Evolutionary conservation across 2,113 vertebrate species (phyloP).

Genomic region (Channa maculata): DNA sequence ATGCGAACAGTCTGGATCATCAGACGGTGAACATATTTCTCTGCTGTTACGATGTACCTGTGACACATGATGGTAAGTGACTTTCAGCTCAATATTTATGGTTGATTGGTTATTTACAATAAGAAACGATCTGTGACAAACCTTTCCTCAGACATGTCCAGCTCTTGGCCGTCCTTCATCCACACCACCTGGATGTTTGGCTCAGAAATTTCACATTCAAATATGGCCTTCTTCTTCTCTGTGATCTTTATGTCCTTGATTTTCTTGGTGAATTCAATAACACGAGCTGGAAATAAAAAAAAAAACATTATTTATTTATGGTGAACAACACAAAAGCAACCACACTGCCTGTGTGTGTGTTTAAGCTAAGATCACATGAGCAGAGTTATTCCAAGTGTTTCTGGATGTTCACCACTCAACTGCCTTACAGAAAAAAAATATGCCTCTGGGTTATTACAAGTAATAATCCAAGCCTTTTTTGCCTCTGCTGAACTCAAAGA

Average conservation of each 20-base stretch:
- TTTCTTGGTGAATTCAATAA: slow-evolving; percentile 98
- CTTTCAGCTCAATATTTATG: background rate
- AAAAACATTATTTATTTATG: too few relatives aligned
- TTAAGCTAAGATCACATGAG: too few relatives aligned
- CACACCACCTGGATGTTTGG: slow-evolving; percentile 94
- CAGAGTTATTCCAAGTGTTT: too few relatives aligned
- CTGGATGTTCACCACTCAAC: too few relatives aligned
- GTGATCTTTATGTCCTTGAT: slow-evolving; percentile 98
- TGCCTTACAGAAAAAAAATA: too few relatives aligned
- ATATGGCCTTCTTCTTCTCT: slow-evolving; percentile 95
- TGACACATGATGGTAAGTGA: background rate
- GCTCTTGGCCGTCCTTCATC: slow-evolving; percentile 97
- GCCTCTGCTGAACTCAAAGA: too few relatives aligned
- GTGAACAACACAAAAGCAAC: too few relatives aligned
- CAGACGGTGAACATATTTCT: slow-evolving; percentile 93
- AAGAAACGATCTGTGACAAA: slow-evolving; percentile 41
- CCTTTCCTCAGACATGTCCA: slow-evolving; percentile 92
- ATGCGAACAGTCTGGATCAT: slow-evolving; percentile 91
- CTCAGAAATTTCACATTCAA: slow-evolving; percentile 98
- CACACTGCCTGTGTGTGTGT: too few relatives aligned
- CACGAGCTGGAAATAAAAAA: slow-evolving; percentile 85
- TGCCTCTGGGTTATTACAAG: too few relatives aligned
- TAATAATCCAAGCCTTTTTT: too few relatives aligned
- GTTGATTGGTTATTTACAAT: too few relatives aligned
- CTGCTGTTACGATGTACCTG: slow-evolving; percentile 89